Percentiles rank a stretch among this genome's conserved stretches.
Evolutionary conservation across 2,888 invertebrate genomes (phyloP).

Genomic region (Lithophane semibrunnea): DNA sequence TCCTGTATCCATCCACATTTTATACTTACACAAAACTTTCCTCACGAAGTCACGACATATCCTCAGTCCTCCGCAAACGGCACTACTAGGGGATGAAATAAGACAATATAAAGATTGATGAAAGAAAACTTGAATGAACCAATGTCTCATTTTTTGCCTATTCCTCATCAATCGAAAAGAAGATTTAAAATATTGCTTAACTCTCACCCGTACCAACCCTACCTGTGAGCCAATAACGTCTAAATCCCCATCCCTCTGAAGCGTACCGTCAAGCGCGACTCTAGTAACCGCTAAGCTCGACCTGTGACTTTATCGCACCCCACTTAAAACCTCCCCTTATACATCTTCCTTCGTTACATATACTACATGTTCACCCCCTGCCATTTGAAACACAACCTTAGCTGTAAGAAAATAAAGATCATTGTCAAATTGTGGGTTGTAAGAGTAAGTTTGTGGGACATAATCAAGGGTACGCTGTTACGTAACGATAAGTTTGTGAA

Average conservation of each 20-base stretch:
- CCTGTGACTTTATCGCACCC: constrained; percentile 87
- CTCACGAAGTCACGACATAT: too few relatives aligned
- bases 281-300: constrained; percentile 87
- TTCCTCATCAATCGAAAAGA: too few relatives aligned
- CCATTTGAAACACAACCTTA: constrained; percentile 45
- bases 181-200: too few relatives aligned
- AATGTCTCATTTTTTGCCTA: too few relatives aligned
- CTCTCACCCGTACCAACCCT: constrained; percentile 76
- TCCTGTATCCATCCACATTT: too few relatives aligned
- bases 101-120: too few relatives aligned
- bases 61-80: too few relatives aligned
- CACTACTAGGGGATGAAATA: too few relatives aligned
- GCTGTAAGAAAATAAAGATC: rapidly evolving
- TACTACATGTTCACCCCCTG: constrained; percentile 39
- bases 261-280: constrained; percentile 87
- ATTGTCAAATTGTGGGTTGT: constrained; percentile 2
- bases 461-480: constrained; percentile 80
- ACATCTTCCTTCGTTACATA: constrained; percentile 63
- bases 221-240: constrained; percentile 78
- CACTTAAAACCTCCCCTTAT: constrained; percentile 71
- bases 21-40: too few relatives aligned
- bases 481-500: constrained; percentile 77
- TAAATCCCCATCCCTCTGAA: constrained; percentile 85
- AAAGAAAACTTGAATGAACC: too few relatives aligned
- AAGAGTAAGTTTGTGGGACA: constrained; percentile 48